Percentiles rank a stretch among this genome's conserved stretches.
These are phyloP conservation scores for Ibidorhyncha struthersii DNA, from an alignment of 2,113 vertebrate species.

Conservation along the genomic window DNA sequence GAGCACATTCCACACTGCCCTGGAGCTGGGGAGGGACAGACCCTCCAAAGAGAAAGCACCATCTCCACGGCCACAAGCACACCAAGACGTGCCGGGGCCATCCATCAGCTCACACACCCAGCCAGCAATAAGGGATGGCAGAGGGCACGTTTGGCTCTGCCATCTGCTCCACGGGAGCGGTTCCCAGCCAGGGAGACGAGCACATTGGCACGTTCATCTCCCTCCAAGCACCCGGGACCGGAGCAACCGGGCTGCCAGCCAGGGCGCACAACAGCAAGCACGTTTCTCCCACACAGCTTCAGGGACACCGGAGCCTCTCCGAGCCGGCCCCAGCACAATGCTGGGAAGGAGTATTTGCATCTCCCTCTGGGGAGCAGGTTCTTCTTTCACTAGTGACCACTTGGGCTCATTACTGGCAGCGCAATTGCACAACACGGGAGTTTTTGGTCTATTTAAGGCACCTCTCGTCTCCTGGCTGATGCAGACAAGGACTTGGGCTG, in stretches of 20 bases:
- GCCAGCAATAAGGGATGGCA: neutral
- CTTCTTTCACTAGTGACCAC: neutral
- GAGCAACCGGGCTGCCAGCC: neutral
- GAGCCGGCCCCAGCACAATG: accelerated
- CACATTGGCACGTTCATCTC: accelerated
- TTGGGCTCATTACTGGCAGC: accelerated
- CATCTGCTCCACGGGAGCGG: accelerated
- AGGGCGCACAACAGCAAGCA: neutral
- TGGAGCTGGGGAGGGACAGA: neutral
- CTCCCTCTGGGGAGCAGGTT: neutral
- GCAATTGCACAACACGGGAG: accelerated
- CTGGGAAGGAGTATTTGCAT: neutral
- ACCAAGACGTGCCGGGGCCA: accelerated
- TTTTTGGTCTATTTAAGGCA: neutral
- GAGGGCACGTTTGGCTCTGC: neutral
- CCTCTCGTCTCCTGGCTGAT: accelerated
- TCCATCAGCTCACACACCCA: accelerated
- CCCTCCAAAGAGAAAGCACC: neutral
- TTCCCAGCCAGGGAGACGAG: neutral
- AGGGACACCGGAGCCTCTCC: neutral
- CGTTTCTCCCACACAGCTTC: neutral
- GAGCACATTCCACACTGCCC: neutral
- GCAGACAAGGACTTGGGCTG: neutral
- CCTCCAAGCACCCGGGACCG: accelerated
- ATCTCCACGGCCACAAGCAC: neutral